Base-by-base conservation (phyloP, 2,888 invertebrate genomes). In the Calliphora vomitoria region DNA sequence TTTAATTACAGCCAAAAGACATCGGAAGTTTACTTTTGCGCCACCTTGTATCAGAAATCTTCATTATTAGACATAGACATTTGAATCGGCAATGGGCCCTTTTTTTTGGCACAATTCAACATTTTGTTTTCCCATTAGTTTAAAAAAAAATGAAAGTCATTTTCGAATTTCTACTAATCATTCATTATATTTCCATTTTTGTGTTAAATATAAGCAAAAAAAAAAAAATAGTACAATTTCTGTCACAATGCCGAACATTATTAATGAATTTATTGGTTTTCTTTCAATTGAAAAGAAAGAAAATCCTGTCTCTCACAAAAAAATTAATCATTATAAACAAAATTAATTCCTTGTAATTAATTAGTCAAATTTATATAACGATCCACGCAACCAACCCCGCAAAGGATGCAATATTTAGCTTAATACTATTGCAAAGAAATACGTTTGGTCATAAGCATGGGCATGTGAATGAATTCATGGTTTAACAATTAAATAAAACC, bases 301-400 rank as follows among this genome's bases (percentile, higher is more conserved):
- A n/a, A n/a, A 1, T 31, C 25, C 25, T 31, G 11, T 15, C 58
- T 10, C 15, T 25, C 13, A 68, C 47, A 69, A 20, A 68, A 69
- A 50, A 31, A 82, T 72, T 58, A 64, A 74, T 74, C 11, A 18
- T 82, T 66, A 38, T 66, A 31, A 58, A 4, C 38, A 41, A 55
- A 53, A 76, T 44, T 50, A 82, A 76, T 69, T 62, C 18, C n/a
- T 69, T 25, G 13, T 76, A 60, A 76, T 82, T 82, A 82, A 82
- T 82, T 62, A 82, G 25, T 41, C 13, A 38, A 76, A 62, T 76
- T 76, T 62, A 25, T 62, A 20, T 8, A 60, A 47, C 38, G 13
- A 38, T 35, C n/a, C 66, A 15, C 50, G 41, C 8, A 11, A 20
- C 8, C 41, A 8, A 4, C 41, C 41, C 8, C 41, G 8, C 5